Conservation (phyloP, 2,888 invertebrate species). For the Augochlorella aurata region DNA sequence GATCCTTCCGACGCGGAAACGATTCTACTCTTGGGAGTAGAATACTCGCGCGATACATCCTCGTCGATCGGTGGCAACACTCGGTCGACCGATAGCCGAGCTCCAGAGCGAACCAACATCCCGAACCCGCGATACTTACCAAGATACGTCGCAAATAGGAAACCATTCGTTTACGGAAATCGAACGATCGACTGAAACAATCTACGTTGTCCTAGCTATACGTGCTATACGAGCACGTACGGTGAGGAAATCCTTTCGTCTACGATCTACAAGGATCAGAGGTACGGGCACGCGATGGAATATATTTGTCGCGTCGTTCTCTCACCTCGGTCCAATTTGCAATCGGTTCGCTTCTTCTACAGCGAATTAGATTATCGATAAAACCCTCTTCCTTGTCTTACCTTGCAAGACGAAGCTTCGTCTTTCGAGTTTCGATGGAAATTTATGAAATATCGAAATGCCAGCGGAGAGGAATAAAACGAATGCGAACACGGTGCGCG, state of each 20-base stretch:
- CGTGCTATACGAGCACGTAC: background rate
- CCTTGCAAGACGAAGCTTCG: background rate
- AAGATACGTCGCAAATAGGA: constrained; percentile 1
- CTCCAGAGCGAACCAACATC: background rate
- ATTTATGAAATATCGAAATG: background rate
- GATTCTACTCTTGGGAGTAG: background rate
- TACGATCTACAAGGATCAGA: constrained; percentile 7
- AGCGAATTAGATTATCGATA: background rate
- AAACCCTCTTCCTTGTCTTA: background rate
- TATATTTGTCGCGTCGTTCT: background rate
- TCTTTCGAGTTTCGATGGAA: background rate
- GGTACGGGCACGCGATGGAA: constrained; percentile 8
- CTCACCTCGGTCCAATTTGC: background rate
- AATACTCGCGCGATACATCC: background rate
- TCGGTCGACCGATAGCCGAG: background rate
- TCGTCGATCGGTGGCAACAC: background rate
- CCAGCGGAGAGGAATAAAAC: background rate
- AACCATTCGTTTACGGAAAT: background rate
- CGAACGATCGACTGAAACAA: constrained; percentile 3
- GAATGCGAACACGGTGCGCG: background rate
- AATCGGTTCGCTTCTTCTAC: background rate
- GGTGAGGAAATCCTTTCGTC: background rate
- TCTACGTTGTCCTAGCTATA: too few species aligned
- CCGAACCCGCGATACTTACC: background rate
- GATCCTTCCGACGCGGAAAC: background rate